Evolutionary conservation across 23 tunicate species (phyloP).

Genomic region (Botrylloides violaceus): DNA sequence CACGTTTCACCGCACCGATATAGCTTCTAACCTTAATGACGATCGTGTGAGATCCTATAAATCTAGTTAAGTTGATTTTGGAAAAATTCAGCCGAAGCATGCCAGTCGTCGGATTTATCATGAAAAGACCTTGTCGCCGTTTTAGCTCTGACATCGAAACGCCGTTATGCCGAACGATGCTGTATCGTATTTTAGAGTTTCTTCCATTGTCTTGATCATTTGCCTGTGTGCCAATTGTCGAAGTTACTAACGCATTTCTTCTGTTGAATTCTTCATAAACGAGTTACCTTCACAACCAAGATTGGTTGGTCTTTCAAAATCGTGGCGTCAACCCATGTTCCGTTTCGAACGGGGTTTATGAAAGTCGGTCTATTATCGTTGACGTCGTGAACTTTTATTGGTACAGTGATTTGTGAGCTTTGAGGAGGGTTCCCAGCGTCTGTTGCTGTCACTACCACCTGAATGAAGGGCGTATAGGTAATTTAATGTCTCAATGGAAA

Average conservation of each 20-base stretch:
- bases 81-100: conserved; percentile 53
- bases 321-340: conserved; percentile 45
- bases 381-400: conserved; percentile 37
- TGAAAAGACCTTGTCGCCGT: conserved; percentile 15
- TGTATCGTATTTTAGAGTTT: conserved; percentile 32
- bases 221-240: conserved; percentile 26
- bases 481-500: neutral
- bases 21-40: conserved; percentile 32
- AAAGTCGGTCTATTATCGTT: conserved; percentile 72
- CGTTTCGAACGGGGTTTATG: conserved; percentile 28
- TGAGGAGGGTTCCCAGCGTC: conserved; percentile 48
- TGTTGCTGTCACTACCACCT: conserved; percentile 57
- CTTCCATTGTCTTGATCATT: conserved; percentile 45
- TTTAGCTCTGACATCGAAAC: neutral
- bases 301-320: conserved; percentile 27
- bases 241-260: neutral
- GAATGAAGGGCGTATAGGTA: neutral
- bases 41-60: conserved; percentile 26
- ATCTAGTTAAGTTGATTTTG: conserved; percentile 19
- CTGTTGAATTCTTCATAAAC: neutral
- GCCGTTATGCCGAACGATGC: conserved; percentile 30
- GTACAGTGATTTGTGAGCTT: conserved; percentile 20
- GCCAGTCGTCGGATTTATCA: conserved; percentile 38
- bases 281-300: conserved; percentile 20
- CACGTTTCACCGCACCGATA: neutral